Conservation (phyloP, 2,888 invertebrate genomes). For the Cryptus viduatorius region DNA sequence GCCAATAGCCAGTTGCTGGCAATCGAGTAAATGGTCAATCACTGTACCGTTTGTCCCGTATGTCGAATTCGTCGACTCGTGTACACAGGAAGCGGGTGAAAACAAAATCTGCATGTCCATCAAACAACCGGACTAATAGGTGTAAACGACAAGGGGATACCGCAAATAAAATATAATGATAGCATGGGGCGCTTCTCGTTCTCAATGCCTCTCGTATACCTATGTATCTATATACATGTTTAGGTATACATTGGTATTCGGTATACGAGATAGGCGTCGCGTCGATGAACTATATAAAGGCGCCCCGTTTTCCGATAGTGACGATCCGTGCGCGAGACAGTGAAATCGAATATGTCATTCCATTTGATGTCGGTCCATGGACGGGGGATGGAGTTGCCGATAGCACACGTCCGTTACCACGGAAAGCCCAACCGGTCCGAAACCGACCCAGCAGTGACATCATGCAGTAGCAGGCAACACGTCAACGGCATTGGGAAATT, state of each 20-base stretch:
- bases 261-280: constrained; percentile 11
- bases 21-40: neutral
- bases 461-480: constrained; percentile 22
- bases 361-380: constrained; percentile 62
- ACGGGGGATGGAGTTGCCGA: constrained; percentile 39
- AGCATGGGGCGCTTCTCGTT: constrained; percentile 65
- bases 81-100: constrained; percentile 30
- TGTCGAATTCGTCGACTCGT: constrained; percentile 14
- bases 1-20: neutral
- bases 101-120: constrained; percentile 45
- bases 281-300: constrained; percentile 13
- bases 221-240: neutral
- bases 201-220: constrained; percentile 2
- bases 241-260: neutral
- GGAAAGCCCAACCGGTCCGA: constrained; percentile 20
- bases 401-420: constrained; percentile 32
- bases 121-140: constrained; percentile 42
- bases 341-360: constrained; percentile 70
- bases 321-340: constrained; percentile 58
- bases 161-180: constrained; percentile 54
- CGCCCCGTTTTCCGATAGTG: constrained; percentile 33
- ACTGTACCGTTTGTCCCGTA: constrained; percentile 24
- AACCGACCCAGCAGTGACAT: constrained; percentile 22
- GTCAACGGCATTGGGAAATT: constrained; percentile 37
- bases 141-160: constrained; percentile 53